Evolutionary conservation across 1,140 invertebrate species (phyloP).

Genomic region (Limonius californicus): DNA sequence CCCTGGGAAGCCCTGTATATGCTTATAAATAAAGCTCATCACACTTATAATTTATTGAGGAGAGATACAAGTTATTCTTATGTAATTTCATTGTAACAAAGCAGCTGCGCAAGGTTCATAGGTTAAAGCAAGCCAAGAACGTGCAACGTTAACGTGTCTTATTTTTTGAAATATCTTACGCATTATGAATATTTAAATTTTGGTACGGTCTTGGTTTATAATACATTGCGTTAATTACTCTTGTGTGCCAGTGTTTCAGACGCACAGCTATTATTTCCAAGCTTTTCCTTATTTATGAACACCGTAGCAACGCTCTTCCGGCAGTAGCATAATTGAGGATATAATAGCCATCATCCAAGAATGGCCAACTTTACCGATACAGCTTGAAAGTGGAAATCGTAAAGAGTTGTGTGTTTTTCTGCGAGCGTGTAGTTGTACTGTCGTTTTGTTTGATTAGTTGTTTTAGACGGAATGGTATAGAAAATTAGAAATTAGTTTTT

Average conservation of each 20-base stretch:
- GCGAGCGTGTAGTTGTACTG: conserved; percentile 12
- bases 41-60: conserved; percentile 5
- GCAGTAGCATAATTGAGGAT: conserved; percentile 2
- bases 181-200: neutral
- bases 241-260: too few species aligned
- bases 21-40: neutral
- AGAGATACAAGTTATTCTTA: neutral
- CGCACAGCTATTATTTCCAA: neutral
- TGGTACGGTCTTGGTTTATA: neutral
- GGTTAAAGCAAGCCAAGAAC: conserved; percentile 6
- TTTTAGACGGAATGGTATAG: conserved; percentile 16
- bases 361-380: neutral
- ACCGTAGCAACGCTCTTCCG: neutral
- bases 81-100: conserved; percentile 11
- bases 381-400: conserved; percentile 21
- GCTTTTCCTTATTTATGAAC: conserved; percentile 1
- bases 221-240: neutral
- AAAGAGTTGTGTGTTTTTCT: neutral
- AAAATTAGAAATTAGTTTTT: conserved; percentile 27
- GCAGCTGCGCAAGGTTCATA: conserved; percentile 7
- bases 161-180: conserved; percentile 2
- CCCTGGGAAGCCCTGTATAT: too few species aligned
- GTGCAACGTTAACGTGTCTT: neutral
- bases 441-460: conserved; percentile 26
- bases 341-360: conserved; percentile 3